These are phyloP conservation scores for Spatulosminthurus flaviceps DNA, from an alignment of 2,888 invertebrate species.

Conservation along the genomic window DNA sequence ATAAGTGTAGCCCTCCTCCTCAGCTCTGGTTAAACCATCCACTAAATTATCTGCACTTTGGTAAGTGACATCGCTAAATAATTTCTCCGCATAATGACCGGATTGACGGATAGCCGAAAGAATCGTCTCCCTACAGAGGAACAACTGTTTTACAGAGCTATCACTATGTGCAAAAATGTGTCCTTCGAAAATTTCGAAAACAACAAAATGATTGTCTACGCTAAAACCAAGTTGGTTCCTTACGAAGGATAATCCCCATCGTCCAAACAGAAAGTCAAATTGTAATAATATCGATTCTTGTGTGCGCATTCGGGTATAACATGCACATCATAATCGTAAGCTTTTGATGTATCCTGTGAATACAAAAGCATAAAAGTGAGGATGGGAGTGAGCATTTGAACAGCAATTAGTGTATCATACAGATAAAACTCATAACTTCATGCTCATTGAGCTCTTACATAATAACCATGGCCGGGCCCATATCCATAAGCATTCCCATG, in stretches of 20 bases:
- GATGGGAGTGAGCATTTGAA: not conserved
- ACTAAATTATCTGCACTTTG: conserved; percentile 65
- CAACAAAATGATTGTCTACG: not conserved
- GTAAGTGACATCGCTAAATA: conserved; percentile 66
- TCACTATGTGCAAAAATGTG: not conserved
- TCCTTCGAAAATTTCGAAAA: not conserved
- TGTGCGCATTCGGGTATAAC: conserved; percentile 59
- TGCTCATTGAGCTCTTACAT: not conserved
- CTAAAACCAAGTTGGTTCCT: conserved; percentile 41
- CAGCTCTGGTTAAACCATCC: conserved; percentile 65
- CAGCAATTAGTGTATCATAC: not conserved
- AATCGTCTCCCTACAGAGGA: not conserved
- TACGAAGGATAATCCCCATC: conserved; percentile 65
- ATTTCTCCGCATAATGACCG: conserved; percentile 62
- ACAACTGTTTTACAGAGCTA: not conserved
- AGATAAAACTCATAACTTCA: not conserved
- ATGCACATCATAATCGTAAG: conserved; percentile 55
- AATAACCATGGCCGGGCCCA: conserved; percentile 1
- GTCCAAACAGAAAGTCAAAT: conserved; percentile 65
- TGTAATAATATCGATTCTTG: conserved; percentile 60
- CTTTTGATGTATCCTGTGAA: conserved; percentile 11
- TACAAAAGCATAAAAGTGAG: too few species aligned
- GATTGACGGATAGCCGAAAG: conserved; percentile 63
- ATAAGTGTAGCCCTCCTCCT: conserved; percentile 65
- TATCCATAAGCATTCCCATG: conserved; percentile 34